Evolutionary conservation across 2,113 vertebrate species (phyloP).

Genomic region (Xenus cinereus): DNA sequence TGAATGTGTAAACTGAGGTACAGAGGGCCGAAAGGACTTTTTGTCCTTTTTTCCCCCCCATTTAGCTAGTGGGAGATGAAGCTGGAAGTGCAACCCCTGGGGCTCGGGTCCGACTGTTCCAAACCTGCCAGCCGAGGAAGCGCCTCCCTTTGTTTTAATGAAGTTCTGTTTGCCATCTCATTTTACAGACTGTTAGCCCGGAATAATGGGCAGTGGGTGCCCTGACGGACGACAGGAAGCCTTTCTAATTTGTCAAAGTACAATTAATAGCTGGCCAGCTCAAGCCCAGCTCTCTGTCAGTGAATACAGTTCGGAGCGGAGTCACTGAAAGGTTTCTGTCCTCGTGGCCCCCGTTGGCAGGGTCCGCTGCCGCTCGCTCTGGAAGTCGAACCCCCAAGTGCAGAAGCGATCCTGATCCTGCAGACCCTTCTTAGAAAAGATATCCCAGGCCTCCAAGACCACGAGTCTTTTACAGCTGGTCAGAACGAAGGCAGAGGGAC

Average conservation of each 20-base stretch:
- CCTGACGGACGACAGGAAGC: neutral
- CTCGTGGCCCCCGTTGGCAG: neutral
- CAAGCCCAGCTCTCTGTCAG: neutral
- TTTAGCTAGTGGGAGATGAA: neutral
- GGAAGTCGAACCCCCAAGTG: neutral
- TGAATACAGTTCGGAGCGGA: neutral
- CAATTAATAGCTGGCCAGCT: slow-evolving; percentile 43
- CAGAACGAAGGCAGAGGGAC: slow-evolving; percentile 37
- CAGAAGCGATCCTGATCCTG: neutral
- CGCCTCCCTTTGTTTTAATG: slow-evolving; percentile 22
- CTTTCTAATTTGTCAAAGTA: slow-evolving; percentile 39
- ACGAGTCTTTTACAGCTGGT: neutral
- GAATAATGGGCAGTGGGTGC: slow-evolving; percentile 33
- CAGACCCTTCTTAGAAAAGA: neutral
- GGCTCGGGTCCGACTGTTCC: neutral
- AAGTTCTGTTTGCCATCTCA: slow-evolving; percentile 5
- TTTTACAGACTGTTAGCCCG: slow-evolving; percentile 40
- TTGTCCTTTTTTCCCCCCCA: neutral
- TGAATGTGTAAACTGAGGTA: neutral
- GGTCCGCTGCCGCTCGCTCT: neutral
- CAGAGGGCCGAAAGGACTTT: neutral
- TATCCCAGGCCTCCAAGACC: neutral
- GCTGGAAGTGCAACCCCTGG: neutral
- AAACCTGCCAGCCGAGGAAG: neutral
- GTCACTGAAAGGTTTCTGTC: slow-evolving; percentile 29